These are phyloP conservation scores for Brenthis ino DNA, from an alignment of 2,888 invertebrate genomes.

Conservation along the genomic window DNA sequence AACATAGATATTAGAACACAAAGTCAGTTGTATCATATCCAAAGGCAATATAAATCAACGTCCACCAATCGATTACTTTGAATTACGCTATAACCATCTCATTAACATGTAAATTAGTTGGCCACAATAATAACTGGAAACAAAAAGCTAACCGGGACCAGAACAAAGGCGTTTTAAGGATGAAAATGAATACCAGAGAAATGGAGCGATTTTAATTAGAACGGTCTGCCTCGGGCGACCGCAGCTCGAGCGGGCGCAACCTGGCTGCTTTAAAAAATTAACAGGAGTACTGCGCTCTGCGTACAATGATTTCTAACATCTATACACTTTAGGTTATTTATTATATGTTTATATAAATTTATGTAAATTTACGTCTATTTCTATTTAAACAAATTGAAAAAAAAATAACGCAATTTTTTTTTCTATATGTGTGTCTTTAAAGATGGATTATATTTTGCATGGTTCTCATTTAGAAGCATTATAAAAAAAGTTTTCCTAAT, in stretches of 20 bases:
- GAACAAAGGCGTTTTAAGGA: constrained; percentile 76
- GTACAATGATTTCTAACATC: constrained; percentile 50
- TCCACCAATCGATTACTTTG: constrained; percentile 43
- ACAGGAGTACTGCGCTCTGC: constrained; percentile 47
- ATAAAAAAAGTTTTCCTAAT: background rate
- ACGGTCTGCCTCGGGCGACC: constrained; percentile 70
- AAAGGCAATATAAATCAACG: constrained; percentile 31
- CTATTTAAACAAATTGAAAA: no score
- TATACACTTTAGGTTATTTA: background rate
- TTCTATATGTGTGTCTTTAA: no score
- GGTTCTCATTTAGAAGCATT: background rate
- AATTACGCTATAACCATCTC: constrained; percentile 52
- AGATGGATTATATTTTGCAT: no score
- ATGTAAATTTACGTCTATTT: no score
- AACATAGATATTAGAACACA: constrained; percentile 2
- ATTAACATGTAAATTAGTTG: constrained; percentile 80
- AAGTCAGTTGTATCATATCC: constrained; percentile 10
- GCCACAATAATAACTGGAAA: constrained; percentile 69
- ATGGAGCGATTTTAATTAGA: constrained; percentile 80
- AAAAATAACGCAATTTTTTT: no score
- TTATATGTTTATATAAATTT: no score
- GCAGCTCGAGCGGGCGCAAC: constrained; percentile 51
- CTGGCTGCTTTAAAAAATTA: constrained; percentile 55
- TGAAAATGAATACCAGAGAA: constrained; percentile 76
- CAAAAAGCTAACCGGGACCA: constrained; percentile 63